Conservation (phyloP, 2,888 invertebrate species). For the Azorinus chamasolen region DNA sequence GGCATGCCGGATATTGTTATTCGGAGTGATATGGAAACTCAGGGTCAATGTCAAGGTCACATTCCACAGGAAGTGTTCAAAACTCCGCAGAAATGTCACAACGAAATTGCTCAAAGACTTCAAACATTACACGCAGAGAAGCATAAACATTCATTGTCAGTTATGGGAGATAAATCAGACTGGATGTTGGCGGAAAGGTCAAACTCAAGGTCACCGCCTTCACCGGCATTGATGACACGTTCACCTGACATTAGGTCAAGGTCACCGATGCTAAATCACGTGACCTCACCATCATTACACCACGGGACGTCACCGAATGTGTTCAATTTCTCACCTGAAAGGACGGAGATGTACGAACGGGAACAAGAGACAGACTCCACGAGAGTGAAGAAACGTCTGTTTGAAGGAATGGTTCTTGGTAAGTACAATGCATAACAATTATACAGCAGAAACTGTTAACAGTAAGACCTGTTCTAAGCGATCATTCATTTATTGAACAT, state of each 20-base stretch:
- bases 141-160: slow-evolving; percentile 22
- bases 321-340: slow-evolving; percentile 58
- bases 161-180: slow-evolving; percentile 66
- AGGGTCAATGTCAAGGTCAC: background rate
- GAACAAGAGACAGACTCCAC: slow-evolving; percentile 44
- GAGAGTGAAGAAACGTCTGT: slow-evolving; percentile 51
- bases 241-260: slow-evolving; percentile 40
- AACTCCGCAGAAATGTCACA: slow-evolving; percentile 44
- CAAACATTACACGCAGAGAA: slow-evolving; percentile 16
- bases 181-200: slow-evolving; percentile 71
- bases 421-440: background rate
- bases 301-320: slow-evolving; percentile 22
- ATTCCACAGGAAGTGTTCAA: slow-evolving; percentile 22
- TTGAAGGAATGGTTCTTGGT: slow-evolving; percentile 45
- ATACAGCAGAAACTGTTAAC: too few relatives aligned
- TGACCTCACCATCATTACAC: slow-evolving; percentile 22
- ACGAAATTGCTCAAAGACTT: slow-evolving; percentile 26
- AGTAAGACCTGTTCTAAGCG: too few relatives aligned
- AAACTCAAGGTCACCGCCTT: slow-evolving; percentile 68
- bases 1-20: slow-evolving; percentile 48
- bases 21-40: slow-evolving; percentile 37
- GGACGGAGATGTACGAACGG: slow-evolving; percentile 42
- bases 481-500: too few relatives aligned
- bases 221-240: slow-evolving; percentile 40
- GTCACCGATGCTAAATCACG: slow-evolving; percentile 5